phyloP scores from a whole-genome alignment of 1,140 invertebrate species.

The Agrilus planipennis region DNA sequence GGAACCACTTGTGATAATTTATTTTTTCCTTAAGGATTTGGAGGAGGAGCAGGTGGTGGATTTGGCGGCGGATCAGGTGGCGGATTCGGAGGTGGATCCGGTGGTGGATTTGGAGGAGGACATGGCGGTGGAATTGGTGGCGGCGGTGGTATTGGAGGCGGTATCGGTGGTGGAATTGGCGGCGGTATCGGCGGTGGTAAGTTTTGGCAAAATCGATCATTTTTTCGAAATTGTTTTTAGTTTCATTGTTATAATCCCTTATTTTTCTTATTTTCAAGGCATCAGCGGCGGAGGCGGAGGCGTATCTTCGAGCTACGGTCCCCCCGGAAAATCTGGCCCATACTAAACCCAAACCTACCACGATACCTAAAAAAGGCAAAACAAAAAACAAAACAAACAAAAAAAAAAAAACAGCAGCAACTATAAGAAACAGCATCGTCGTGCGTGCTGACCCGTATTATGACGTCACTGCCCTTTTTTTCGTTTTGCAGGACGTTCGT shows the following conservation, averaged over 20 bases:
- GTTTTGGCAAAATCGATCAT: not conserved
- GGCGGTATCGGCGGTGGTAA: constrained; percentile 4
- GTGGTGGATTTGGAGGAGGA: not conserved
- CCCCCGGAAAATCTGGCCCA: constrained; percentile 10
- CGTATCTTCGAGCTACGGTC: constrained; percentile 12
- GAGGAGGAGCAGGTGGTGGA: not conserved
- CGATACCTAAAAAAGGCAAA: too few species aligned
- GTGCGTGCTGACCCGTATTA: too few species aligned
- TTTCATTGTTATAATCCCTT: too few species aligned
- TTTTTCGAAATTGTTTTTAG: not conserved
- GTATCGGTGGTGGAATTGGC: constrained; percentile 1
- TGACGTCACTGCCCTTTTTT: too few species aligned
- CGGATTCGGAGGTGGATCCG: not conserved
- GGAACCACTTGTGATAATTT: too few species aligned
- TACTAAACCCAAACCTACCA: constrained; percentile 4
- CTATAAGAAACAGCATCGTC: too few species aligned
- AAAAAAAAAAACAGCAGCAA: too few species aligned
- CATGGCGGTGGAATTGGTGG: not conserved
- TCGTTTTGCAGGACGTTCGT: too few species aligned
- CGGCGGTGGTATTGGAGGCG: not conserved
- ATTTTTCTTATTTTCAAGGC: too few species aligned
- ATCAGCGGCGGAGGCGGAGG: constrained; percentile 18
- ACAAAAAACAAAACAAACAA: too few species aligned
- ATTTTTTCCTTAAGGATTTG: too few species aligned
- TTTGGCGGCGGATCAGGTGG: not conserved